Base-by-base conservation (phyloP, 2,113 vertebrate genomes). In the Azemiops feae region DNA sequence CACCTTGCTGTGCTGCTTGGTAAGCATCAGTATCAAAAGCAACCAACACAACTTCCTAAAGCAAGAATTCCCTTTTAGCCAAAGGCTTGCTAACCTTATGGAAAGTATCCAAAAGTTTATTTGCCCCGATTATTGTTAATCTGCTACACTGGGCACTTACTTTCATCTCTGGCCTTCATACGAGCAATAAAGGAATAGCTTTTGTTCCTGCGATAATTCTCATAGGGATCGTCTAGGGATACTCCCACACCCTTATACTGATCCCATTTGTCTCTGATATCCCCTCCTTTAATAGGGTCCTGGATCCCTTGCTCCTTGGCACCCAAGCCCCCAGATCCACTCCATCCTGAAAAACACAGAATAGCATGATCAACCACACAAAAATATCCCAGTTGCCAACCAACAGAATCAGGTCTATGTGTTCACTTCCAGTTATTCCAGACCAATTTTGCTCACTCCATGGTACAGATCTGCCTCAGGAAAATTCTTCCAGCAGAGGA, bases 231-330 rank as follows among this genome's bases (percentile, higher is more conserved):
- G 0, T 99, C 99, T 92, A 99, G 96, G 0, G 99, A 98, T 89
- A 99, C 99, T 0, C 99, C 99, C 57, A 99, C 99, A 2, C 99
- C 99, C 96, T 99, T 99, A 93, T 99, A 99, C 96, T 99, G 99
- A 98, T 99, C 99, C 99, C 99, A 99, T 95, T 99, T 99, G 96
- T 99, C 99, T 53, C 99, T 97, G 52, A 99, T 96, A 4, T 99
- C 99, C 0, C 99, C 99, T 47, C 99, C 99, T 96, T 99, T 99
- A 96, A 99, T 99, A 57, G 99, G 99, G 96, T 99, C 99, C 96
- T 99, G 99, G 95, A 99, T 99, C n/a, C 99, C 99, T 94, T 99
- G 99, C 92, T 99, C 99, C 95, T 99, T 99, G 50, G 97, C 99
- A 27, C 99, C 99, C 39, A 99, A 90, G 7, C 99, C 99, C 0